Conservation (phyloP, 2,888 invertebrate genomes). For the Amiota minor region DNA sequence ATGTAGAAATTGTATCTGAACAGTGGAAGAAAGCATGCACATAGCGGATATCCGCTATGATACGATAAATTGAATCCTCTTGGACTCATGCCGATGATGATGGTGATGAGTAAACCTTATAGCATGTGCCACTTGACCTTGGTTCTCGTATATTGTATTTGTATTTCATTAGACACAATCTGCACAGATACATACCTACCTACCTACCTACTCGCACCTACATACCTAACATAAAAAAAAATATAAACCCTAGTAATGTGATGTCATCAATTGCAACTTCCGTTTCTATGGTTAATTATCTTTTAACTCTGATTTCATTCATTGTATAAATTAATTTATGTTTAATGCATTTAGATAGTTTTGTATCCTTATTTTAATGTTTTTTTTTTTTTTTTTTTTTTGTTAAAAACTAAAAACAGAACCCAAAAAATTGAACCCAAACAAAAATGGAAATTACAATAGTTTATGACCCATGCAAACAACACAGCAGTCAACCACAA, state of each 20-base stretch:
- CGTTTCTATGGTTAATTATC: background rate
- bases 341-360: background rate
- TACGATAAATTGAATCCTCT: background rate
- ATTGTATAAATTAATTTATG: background rate
- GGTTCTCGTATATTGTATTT: background rate
- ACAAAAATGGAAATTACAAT: too few species aligned
- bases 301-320: background rate
- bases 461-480: too few species aligned
- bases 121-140: slow-evolving; percentile 12
- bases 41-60: slow-evolving; percentile 17
- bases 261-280: too few species aligned
- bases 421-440: too few species aligned
- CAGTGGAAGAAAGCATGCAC: background rate
- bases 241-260: background rate
- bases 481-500: too few species aligned
- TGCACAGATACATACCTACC: background rate
- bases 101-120: slow-evolving; percentile 4
- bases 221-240: background rate
- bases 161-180: background rate
- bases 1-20: background rate
- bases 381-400: too few species aligned
- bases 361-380: too few species aligned
- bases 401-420: too few species aligned
- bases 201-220: background rate
- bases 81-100: background rate